Evolutionary conservation across 1,140 invertebrate species (phyloP).

Genomic region (Tetranychus urticae): DNA sequence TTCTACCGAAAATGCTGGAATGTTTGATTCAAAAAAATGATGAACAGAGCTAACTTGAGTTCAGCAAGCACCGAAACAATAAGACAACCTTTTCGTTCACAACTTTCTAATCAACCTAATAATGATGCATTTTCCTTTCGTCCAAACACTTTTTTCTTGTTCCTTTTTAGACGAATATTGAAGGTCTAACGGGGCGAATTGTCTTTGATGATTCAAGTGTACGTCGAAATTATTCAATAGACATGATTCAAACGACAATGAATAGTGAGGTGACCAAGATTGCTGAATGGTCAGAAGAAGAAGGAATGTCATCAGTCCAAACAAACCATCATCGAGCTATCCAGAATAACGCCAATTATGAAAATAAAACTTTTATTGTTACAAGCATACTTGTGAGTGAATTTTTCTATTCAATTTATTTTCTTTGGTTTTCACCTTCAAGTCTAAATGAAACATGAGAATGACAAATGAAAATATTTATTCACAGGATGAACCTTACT

Average conservation of each 20-base stretch:
- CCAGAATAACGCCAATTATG: slow-evolving; percentile 30
- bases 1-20: too few species aligned
- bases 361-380: slow-evolving; percentile 73
- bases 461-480: neutral
- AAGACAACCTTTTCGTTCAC: too few species aligned
- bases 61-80: too few species aligned
- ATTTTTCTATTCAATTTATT: slow-evolving; percentile 33
- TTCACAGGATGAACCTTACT: slow-evolving; percentile 42
- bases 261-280: slow-evolving; percentile 67
- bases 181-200: slow-evolving; percentile 69
- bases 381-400: slow-evolving; percentile 39
- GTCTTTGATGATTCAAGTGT: slow-evolving; percentile 61
- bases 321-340: slow-evolving; percentile 40
- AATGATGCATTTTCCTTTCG: too few species aligned
- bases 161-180: slow-evolving; percentile 50
- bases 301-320: slow-evolving; percentile 43
- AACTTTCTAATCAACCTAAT: too few species aligned
- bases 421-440: neutral
- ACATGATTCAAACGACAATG: slow-evolving; percentile 75
- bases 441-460: too few species aligned
- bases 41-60: too few species aligned
- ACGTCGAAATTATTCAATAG: slow-evolving; percentile 65
- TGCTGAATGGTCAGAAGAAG: slow-evolving; percentile 67
- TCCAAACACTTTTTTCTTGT: neutral
- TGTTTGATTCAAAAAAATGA: too few species aligned